These are phyloP conservation scores for Patagioenas fasciata DNA, from an alignment of 2,113 vertebrate genomes.

Conservation along the genomic window DNA sequence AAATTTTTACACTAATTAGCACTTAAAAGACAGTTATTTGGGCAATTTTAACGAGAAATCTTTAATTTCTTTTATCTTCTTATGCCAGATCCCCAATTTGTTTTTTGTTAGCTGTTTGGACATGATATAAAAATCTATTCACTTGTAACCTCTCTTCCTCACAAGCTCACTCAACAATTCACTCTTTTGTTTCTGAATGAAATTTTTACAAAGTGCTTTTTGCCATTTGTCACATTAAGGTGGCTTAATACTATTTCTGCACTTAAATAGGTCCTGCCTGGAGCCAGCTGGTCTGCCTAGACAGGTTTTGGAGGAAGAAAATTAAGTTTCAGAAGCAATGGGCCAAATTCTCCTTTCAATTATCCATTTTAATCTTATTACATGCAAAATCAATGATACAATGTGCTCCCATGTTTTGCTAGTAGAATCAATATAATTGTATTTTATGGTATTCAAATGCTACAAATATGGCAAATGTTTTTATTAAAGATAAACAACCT, in stretches of 20 bases:
- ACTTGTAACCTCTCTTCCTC: background rate
- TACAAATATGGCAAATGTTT: constrained; percentile 20
- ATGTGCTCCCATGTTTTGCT: constrained; percentile 19
- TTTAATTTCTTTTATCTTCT: background rate
- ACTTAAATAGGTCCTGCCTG: constrained; percentile 25
- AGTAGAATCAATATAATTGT: constrained; percentile 24
- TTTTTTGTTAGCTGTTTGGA: background rate
- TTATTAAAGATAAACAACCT: constrained; percentile 24
- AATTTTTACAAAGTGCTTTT: constrained; percentile 28
- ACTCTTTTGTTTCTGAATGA: background rate
- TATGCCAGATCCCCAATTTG: background rate
- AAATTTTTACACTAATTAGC: constrained; percentile 45
- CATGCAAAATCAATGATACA: constrained; percentile 49
- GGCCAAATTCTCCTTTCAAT: constrained; percentile 65
- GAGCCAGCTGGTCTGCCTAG: constrained; percentile 43
- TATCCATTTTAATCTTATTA: constrained; percentile 54
- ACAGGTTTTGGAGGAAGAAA: constrained; percentile 33
- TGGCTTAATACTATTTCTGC: constrained; percentile 14
- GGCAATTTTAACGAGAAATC: background rate
- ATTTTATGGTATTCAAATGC: constrained; percentile 41
- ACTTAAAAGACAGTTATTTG: constrained; percentile 10
- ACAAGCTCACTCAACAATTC: background rate
- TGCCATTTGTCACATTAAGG: constrained; percentile 44
- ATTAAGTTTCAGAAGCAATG: constrained; percentile 52
- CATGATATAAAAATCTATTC: background rate